Base-by-base conservation (phyloP, 2,888 invertebrate genomes). In the Drosophila prostipennis region DNA sequence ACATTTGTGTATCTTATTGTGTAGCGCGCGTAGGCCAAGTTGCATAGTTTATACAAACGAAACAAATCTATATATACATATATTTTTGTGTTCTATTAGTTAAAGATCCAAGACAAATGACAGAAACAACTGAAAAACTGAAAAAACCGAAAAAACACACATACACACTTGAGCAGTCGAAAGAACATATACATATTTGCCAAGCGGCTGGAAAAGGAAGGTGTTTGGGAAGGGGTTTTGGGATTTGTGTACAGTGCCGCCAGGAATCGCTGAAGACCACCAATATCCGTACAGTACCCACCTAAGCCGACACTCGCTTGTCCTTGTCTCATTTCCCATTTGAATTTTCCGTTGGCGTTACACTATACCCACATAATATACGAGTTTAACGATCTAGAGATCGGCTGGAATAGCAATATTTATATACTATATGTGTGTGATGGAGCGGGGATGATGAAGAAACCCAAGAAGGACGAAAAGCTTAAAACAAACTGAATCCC, bases 351-450 rank as follows among this genome's bases (percentile, higher is more conserved):
- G n/a, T 40, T 57, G 39, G 52, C 57, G 52, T 29, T 34, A 36
- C 10, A 32, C 34, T 23, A 36, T 37, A 43, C 37, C 46, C 16
- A 42, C 52, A 34, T 37, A 53, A 52, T 67, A 39, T 68, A 40
- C 49, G 61, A 69, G 70, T 61, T 70, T 32, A 49, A 19, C 65
- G 65, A 67, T 63, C 68, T 51, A 70, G 51, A 45, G 69, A 70
- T 70, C 70, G 53, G 39, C 51, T 70, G 63, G 63, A 70, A 71
- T 71, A 71, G 71, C 71, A 71, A 71, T 71, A 71, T 70, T 58
- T 54, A 68, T 48, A 52, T 46, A 45, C 10, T 32, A 48, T 42
- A 48, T 58, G 52, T 65, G 29, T 52, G 51, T 40, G 42, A 58
- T 49, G 42, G 19, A 39, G 10, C 39, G 29, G 26, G 29, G 7